These are phyloP conservation scores for Drosophila mettleri DNA, from an alignment of 2,888 invertebrate species.

Conservation along the genomic window DNA sequence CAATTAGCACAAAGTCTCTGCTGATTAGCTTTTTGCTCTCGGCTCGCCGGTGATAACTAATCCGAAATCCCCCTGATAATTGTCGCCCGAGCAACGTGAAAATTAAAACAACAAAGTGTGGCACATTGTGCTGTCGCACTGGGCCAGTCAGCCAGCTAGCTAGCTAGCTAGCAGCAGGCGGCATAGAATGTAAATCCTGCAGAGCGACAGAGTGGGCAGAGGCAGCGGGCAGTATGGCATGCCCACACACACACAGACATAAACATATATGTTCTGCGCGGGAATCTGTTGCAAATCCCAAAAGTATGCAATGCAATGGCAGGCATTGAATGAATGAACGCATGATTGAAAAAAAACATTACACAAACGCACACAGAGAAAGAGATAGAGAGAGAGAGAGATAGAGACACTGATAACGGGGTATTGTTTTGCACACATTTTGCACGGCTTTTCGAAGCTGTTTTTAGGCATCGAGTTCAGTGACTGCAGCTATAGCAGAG, in stretches of 20 bases:
- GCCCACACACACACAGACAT: slow-evolving; percentile 15
- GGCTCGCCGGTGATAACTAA: slow-evolving; percentile 41
- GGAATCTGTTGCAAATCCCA: slow-evolving; percentile 73
- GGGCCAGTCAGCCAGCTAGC: slow-evolving; percentile 21
- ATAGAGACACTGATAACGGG: slow-evolving; percentile 1
- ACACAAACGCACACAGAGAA: slow-evolving; percentile 19
- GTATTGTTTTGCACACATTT: slow-evolving; percentile 36
- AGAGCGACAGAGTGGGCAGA: background rate
- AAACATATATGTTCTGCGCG: slow-evolving; percentile 32
- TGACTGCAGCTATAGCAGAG: slow-evolving; percentile 53
- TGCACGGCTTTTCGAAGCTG: slow-evolving; percentile 40
- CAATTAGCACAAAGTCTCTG: slow-evolving; percentile 63
- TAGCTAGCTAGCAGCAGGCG: slow-evolving; percentile 14
- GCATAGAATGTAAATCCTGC: slow-evolving; percentile 23
- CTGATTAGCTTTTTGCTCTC: slow-evolving; percentile 42
- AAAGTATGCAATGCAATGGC: slow-evolving; percentile 70
- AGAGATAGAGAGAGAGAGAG: too few species aligned
- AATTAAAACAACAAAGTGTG: slow-evolving; percentile 58
- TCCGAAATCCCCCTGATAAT: slow-evolving; percentile 49
- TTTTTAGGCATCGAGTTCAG: slow-evolving; percentile 68
- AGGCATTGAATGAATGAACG: slow-evolving; percentile 67
- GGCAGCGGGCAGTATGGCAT: background rate
- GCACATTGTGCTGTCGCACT: slow-evolving; percentile 40
- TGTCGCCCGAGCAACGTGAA: slow-evolving; percentile 44
- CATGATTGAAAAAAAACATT: slow-evolving; percentile 76